phyloP scores from a whole-genome alignment of 2,888 invertebrate genomes.

The Noctuana brunneofusca region DNA sequence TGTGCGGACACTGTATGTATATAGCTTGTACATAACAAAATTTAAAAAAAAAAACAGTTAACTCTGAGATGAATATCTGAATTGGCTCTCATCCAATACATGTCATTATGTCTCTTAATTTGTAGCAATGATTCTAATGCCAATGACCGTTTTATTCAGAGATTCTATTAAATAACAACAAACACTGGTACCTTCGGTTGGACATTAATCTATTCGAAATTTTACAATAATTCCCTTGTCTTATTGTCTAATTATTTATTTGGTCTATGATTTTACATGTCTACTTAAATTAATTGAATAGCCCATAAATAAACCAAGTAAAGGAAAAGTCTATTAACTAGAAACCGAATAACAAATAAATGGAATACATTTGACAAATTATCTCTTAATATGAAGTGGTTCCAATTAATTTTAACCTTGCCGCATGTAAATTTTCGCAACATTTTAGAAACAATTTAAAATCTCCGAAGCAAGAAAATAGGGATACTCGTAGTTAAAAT shows the following conservation, averaged over 20 bases:
- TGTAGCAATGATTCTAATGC: constrained; percentile 20
- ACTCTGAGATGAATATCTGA: neutral
- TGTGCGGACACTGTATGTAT: neutral
- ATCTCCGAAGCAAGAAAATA: neutral
- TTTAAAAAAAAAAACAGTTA: neutral
- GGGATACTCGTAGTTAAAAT: neutral
- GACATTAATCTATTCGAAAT: too few species aligned
- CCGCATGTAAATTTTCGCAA: neutral
- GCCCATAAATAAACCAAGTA: too few species aligned
- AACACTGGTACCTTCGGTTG: too few species aligned
- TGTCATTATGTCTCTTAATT: constrained; percentile 6
- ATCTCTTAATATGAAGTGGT: too few species aligned
- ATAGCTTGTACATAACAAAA: too few species aligned
- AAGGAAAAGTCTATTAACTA: too few species aligned
- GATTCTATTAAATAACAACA: neutral
- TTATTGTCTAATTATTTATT: too few species aligned
- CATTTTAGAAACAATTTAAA: neutral
- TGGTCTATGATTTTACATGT: too few species aligned
- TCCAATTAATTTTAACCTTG: neutral
- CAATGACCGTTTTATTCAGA: constrained; percentile 31
- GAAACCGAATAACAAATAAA: too few species aligned
- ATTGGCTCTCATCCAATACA: constrained; percentile 26
- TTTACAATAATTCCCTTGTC: too few species aligned
- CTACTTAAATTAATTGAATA: too few species aligned
- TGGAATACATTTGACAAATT: too few species aligned